Conservation (phyloP, 2,113 vertebrate species). For the Octodon degus region DNA sequence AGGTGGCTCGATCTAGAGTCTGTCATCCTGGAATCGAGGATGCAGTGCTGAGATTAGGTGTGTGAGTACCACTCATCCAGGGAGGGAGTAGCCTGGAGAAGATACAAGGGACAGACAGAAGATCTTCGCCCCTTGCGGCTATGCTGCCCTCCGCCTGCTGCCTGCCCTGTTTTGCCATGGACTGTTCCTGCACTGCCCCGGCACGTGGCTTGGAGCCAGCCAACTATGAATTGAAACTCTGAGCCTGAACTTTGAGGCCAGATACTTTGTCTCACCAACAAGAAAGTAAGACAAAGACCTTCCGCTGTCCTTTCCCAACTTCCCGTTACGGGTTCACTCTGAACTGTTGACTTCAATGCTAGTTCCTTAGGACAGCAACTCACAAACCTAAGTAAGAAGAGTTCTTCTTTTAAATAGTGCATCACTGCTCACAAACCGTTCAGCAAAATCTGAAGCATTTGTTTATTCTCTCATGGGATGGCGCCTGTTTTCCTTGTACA, state of each 20-base stretch:
- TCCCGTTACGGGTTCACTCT: background rate
- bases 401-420: background rate
- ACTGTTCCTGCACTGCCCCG: no score
- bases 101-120: background rate
- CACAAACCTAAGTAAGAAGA: background rate
- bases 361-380: background rate
- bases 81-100: background rate
- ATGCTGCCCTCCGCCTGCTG: background rate
- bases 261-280: background rate
- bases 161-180: background rate
- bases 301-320: background rate
- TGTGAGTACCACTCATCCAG: fast-evolving
- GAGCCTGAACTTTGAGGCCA: background rate
- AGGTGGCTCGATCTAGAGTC: background rate
- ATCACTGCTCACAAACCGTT: background rate
- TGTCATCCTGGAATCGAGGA: background rate
- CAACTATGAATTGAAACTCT: background rate
- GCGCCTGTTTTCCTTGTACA: background rate
- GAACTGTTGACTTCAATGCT: background rate
- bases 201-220: background rate
- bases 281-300: background rate
- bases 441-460: background rate
- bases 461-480: background rate
- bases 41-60: background rate
- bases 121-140: background rate